phyloP scores from a whole-genome alignment of 2,113 vertebrate species.

The Poecilia latipinna region DNA sequence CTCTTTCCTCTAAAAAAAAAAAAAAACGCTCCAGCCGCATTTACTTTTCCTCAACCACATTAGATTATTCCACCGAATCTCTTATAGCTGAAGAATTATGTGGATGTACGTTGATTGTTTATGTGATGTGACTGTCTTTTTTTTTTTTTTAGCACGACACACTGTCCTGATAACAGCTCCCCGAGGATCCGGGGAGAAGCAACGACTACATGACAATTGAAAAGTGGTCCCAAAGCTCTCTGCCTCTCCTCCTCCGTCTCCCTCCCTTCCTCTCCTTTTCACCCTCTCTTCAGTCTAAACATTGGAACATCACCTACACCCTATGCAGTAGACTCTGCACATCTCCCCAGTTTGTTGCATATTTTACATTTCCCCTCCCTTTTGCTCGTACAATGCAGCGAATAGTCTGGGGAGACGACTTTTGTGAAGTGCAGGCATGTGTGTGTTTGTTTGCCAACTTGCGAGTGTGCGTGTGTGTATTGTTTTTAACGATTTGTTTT shows the following conservation, averaged over 20 bases:
- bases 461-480: conserved; percentile 4
- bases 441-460: conserved; percentile 11
- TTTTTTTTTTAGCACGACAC: conserved; percentile 22
- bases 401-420: conserved; percentile 76
- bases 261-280: conserved; percentile 17
- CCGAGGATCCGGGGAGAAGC: conserved; percentile 53
- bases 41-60: conserved; percentile 22
- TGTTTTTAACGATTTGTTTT: conserved; percentile 79
- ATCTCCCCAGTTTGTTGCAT: conserved; percentile 70
- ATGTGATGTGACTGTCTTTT: conserved; percentile 31
- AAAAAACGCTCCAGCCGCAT: conserved; percentile 19
- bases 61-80: conserved; percentile 27
- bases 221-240: conserved; percentile 64
- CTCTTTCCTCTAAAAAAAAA: conserved; percentile 28
- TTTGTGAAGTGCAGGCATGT: conserved; percentile 51
- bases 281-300: conserved; percentile 59
- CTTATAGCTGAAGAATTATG: conserved; percentile 24
- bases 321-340: conserved; percentile 50
- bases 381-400: conserved; percentile 59
- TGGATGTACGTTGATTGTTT: conserved; percentile 30
- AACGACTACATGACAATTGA: conserved; percentile 68
- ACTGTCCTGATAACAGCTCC: conserved; percentile 55
- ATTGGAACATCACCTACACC: conserved; percentile 73
- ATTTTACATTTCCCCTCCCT: conserved; percentile 74
- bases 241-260: conserved; percentile 26